Percentiles rank a stretch among this genome's conserved stretches.
Conservation (phyloP, 2,797 vertebrate species). For the Catostomus latipinnis region DNA sequence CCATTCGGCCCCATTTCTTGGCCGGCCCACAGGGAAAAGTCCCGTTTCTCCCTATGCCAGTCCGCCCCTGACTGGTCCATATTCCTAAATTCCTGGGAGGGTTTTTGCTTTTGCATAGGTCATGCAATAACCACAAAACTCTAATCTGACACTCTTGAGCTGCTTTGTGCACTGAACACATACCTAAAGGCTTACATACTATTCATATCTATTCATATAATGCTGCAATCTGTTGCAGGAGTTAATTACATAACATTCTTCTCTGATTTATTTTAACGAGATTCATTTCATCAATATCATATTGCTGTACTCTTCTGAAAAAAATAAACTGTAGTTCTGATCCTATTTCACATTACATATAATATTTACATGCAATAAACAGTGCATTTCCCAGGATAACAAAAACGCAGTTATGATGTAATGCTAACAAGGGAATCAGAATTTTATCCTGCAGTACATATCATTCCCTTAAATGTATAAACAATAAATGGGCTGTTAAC, state of each 20-base stretch:
- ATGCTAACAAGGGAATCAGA: slow-evolving; percentile 10
- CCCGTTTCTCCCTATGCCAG: too few relatives aligned
- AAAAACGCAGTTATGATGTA: slow-evolving; percentile 41
- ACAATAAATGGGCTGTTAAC: not conserved
- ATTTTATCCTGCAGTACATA: not conserved
- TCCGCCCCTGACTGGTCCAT: too few relatives aligned
- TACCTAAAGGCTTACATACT: too few relatives aligned
- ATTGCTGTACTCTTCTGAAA: not conserved
- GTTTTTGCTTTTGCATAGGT: too few relatives aligned
- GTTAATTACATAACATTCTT: slow-evolving; percentile 38
- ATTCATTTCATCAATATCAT: too few relatives aligned
- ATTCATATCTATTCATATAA: too few relatives aligned
- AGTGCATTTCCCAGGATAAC: not conserved
- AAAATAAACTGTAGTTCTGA: not conserved
- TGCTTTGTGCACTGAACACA: too few relatives aligned
- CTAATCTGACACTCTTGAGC: too few relatives aligned
- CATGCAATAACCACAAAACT: too few relatives aligned
- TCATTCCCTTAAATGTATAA: not conserved
- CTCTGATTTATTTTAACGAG: not conserved
- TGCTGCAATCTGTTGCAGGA: not conserved
- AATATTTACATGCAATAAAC: not conserved
- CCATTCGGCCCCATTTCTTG: too few relatives aligned
- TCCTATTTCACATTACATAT: not conserved
- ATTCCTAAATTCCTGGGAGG: too few relatives aligned
- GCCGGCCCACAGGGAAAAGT: too few relatives aligned